phyloP scores from a whole-genome alignment of 2,888 invertebrate species.

The Imbricaverruca yamaguchii region DNA sequence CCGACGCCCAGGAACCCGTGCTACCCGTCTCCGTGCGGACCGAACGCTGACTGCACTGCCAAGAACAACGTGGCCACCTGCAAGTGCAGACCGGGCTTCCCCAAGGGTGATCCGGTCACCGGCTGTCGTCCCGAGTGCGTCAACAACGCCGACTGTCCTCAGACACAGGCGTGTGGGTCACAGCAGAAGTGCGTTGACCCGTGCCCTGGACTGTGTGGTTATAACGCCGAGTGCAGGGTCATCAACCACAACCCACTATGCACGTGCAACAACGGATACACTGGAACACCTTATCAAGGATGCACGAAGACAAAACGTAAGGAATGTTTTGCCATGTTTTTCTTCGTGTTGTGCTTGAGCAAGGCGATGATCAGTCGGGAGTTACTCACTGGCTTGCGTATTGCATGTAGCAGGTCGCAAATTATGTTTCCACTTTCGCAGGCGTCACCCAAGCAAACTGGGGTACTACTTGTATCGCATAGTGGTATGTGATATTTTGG shows the following conservation, averaged over 20 bases:
- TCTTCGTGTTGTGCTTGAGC: no score
- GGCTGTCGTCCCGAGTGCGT: slow-evolving; percentile 63
- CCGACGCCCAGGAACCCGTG: slow-evolving; percentile 6
- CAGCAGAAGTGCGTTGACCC: slow-evolving; percentile 39
- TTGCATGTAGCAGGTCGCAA: no score
- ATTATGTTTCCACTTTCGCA: no score
- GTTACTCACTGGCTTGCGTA: no score
- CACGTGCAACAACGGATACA: background rate
- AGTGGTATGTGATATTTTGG: no score
- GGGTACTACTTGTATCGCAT: no score
- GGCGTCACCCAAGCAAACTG: no score
- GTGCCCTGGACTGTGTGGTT: slow-evolving; percentile 57
- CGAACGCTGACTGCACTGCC: slow-evolving; percentile 72
- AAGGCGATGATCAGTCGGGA: no score
- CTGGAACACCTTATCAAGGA: background rate
- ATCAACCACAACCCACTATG: slow-evolving; percentile 30
- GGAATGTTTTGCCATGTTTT: background rate
- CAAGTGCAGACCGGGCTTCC: slow-evolving; percentile 51
- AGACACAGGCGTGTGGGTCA: slow-evolving; percentile 58
- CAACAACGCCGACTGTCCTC: slow-evolving; percentile 67
- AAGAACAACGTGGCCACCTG: slow-evolving; percentile 65
- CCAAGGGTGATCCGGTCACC: slow-evolving; percentile 33
- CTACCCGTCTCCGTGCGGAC: slow-evolving; percentile 64
- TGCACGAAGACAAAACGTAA: background rate
- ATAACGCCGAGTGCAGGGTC: slow-evolving; percentile 36